Conservation (phyloP, 2,113 vertebrate species). For the Hippocampus comes region DNA sequence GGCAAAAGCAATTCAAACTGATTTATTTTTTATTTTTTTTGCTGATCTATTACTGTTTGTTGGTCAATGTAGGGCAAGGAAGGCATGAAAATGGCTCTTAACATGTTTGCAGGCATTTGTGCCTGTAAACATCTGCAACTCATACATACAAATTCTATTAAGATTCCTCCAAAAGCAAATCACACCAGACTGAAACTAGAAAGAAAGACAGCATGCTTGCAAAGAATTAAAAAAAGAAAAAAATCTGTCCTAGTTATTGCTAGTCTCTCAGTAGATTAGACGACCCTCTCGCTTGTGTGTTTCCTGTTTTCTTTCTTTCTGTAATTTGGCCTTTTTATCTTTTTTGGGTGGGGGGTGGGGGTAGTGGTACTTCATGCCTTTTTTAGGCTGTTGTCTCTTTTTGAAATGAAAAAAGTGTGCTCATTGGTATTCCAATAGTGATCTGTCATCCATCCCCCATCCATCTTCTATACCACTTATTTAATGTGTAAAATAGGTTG, state of each 20-base stretch:
- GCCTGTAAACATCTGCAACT: background rate
- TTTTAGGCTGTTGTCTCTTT: slow-evolving; percentile 34
- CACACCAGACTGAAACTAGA: slow-evolving; percentile 3
- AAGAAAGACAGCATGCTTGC: slow-evolving; percentile 2
- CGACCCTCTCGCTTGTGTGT: slow-evolving; percentile 22
- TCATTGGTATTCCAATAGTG: slow-evolving; percentile 56
- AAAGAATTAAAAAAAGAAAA: slow-evolving; percentile 12
- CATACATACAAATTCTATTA: slow-evolving; percentile 3
- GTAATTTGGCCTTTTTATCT: slow-evolving; percentile 10
- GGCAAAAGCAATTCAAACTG: no score
- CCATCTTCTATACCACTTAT: background rate
- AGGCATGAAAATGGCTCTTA: background rate
- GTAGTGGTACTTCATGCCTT: slow-evolving; percentile 41
- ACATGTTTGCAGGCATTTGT: background rate
- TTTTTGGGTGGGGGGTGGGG: background rate
- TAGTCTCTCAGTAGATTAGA: slow-evolving; percentile 25
- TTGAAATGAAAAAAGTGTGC: slow-evolving; percentile 60
- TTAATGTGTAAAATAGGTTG: slow-evolving; percentile 16
- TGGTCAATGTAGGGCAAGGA: background rate
- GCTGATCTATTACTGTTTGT: background rate
- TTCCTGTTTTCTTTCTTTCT: background rate
- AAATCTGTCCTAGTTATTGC: slow-evolving; percentile 39
- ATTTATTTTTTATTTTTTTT: no score
- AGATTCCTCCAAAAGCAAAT: slow-evolving; percentile 19
- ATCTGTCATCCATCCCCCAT: background rate